Conservation (phyloP, 1,140 invertebrate genomes). For the Drepana arcuata region DNA sequence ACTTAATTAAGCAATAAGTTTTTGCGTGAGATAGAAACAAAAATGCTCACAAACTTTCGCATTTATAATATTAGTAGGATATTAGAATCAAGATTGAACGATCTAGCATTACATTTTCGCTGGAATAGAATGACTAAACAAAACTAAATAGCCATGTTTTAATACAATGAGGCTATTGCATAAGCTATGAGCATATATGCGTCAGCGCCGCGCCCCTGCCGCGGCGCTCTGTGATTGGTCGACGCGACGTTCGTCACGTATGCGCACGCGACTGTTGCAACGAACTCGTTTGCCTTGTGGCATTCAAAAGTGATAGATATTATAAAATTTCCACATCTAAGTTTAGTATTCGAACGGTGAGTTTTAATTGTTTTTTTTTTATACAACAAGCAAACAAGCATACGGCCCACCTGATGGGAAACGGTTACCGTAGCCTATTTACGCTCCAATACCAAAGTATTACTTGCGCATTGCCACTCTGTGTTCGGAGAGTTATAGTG, state of each 20-base stretch:
- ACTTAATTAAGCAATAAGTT: too few species aligned
- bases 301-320: background rate
- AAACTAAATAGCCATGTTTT: background rate
- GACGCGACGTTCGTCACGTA: constrained; percentile 33
- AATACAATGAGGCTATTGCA: constrained; percentile 9
- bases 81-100: background rate
- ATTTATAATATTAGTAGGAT: background rate
- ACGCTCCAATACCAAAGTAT: too few species aligned
- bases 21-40: too few species aligned
- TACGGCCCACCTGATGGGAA: too few species aligned
- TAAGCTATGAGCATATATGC: constrained; percentile 12
- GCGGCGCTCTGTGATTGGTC: constrained; percentile 20
- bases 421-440: too few species aligned
- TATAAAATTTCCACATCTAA: background rate
- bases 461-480: too few species aligned
- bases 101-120: background rate
- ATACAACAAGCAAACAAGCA: too few species aligned
- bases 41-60: too few species aligned
- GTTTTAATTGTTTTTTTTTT: too few species aligned
- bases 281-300: background rate
- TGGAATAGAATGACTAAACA: background rate
- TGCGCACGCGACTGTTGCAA: constrained; percentile 4
- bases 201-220: constrained; percentile 35
- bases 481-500: too few species aligned
- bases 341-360: background rate